Conservation (phyloP, 92 coral and sea anemone species). For the Galaxea fascicularis region DNA sequence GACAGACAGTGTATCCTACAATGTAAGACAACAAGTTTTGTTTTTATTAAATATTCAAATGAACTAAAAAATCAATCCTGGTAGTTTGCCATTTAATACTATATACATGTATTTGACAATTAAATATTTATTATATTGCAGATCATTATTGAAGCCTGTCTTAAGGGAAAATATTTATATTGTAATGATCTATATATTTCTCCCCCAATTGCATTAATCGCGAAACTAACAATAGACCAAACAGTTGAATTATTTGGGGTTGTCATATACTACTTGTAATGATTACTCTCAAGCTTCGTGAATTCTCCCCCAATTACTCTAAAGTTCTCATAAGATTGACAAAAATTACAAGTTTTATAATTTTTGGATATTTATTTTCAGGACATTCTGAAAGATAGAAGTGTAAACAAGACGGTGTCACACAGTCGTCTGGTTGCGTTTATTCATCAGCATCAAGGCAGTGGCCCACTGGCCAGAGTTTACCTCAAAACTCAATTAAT, state of each 20-base stretch:
- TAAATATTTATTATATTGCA: not conserved
- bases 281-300: too few relatives aligned
- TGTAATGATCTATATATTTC: not conserved
- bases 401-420: slow-evolving; percentile 28
- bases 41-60: not conserved
- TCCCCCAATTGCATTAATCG: too few relatives aligned
- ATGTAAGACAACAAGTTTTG: slow-evolving; percentile 28
- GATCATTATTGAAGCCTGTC: not conserved
- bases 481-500: slow-evolving; percentile 59
- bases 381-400: slow-evolving; percentile 50
- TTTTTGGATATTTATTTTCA: not conserved
- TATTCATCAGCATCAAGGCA: slow-evolving; percentile 20
- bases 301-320: too few relatives aligned
- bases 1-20: slow-evolving; percentile 57
- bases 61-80: not conserved
- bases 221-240: too few relatives aligned
- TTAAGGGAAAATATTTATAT: not conserved
- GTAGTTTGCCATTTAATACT: too few relatives aligned
- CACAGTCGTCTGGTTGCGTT: slow-evolving; percentile 39
- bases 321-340: too few relatives aligned
- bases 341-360: too few relatives aligned
- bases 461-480: slow-evolving; percentile 45
- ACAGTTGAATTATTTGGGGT: too few relatives aligned
- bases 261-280: too few relatives aligned
- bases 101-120: not conserved